Evolutionary conservation across 2,888 invertebrate genomes (phyloP).

Genomic region (Antheraea assamensis): DNA sequence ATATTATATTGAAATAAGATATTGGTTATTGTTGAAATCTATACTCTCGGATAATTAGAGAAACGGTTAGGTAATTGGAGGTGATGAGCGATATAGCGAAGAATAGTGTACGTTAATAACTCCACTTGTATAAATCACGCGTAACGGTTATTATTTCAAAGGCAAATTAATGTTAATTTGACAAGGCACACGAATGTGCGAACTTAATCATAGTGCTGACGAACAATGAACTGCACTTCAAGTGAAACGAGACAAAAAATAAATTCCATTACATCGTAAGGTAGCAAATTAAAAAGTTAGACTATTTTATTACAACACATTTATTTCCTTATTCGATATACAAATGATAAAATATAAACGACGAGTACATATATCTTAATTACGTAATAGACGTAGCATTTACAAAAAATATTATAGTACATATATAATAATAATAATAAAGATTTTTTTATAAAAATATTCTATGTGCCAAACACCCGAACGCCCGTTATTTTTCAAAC

Average conservation of each 20-base stretch:
- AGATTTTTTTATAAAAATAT: slow-evolving; percentile 52
- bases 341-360: slow-evolving; percentile 59
- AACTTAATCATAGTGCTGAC: slow-evolving; percentile 60
- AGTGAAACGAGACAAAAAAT: slow-evolving; percentile 47
- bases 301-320: slow-evolving; percentile 60
- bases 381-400: slow-evolving; percentile 26
- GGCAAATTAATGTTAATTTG: slow-evolving; percentile 69
- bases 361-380: slow-evolving; percentile 32
- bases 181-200: slow-evolving; percentile 59
- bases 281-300: slow-evolving; percentile 37
- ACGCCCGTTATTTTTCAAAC: slow-evolving; percentile 27
- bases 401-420: slow-evolving; percentile 36
- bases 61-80: slow-evolving; percentile 62
- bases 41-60: slow-evolving; percentile 63
- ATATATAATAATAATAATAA: slow-evolving; percentile 21
- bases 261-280: slow-evolving; percentile 47
- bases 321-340: slow-evolving; percentile 66
- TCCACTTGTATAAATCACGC: slow-evolving; percentile 64
- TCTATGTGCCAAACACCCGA: slow-evolving; percentile 12
- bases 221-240: slow-evolving; percentile 53
- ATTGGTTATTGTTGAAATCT: slow-evolving; percentile 43
- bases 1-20: slow-evolving; percentile 29
- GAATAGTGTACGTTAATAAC: slow-evolving; percentile 58
- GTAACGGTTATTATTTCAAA: slow-evolving; percentile 56
- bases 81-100: slow-evolving; percentile 56